phyloP scores from a whole-genome alignment of 2,113 vertebrate genomes.

The Leucopsar rothschildi region DNA sequence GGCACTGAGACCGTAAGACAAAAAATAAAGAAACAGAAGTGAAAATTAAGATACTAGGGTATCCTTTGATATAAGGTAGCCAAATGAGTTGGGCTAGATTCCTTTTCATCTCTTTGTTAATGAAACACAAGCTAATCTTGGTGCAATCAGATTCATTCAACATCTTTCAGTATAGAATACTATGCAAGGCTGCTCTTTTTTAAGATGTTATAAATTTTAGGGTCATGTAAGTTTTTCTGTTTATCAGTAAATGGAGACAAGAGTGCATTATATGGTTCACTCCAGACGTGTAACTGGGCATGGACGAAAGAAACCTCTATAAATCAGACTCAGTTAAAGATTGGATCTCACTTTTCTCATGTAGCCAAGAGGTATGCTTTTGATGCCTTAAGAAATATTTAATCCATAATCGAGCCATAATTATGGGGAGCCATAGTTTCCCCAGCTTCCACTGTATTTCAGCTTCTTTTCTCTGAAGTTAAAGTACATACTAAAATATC shows the following conservation, averaged over 20 bases:
- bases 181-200: neutral
- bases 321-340: neutral
- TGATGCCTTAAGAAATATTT: neutral
- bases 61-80: neutral
- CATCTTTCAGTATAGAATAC: neutral
- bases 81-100: neutral
- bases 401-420: neutral
- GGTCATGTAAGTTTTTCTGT: neutral
- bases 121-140: neutral
- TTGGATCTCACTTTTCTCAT: neutral
- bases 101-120: neutral
- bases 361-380: neutral
- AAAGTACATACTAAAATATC: neutral
- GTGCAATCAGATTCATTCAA: neutral
- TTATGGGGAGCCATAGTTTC: neutral
- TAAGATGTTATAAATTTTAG: neutral
- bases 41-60: neutral
- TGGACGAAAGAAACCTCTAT: neutral
- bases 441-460: rapidly evolving
- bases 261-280: neutral
- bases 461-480: neutral
- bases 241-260: neutral
- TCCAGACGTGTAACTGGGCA: neutral
- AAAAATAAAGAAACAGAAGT: neutral
- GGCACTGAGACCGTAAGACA: neutral